A percentile compares a stretch with the other conserved stretches of the same genome.
phyloP scores from a whole-genome alignment of 2,888 invertebrate genomes.

The Gastrophysa polygoni region DNA sequence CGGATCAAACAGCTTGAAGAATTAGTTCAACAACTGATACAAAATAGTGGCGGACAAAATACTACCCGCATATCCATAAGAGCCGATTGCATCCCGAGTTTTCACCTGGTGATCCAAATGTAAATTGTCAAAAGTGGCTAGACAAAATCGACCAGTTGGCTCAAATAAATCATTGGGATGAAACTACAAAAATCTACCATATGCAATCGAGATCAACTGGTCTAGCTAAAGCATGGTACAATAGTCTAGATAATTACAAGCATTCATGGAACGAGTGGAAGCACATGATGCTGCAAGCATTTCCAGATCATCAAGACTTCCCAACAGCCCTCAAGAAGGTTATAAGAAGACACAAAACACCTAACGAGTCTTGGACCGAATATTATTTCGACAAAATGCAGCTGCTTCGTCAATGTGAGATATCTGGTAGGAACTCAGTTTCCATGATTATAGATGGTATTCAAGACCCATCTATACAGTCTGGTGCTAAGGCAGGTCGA shows the following conservation, averaged over 20 bases:
- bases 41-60: neutral
- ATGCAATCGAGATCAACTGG: conserved; percentile 19
- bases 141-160: conserved; percentile 19
- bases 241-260: conserved; percentile 24
- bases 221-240: conserved; percentile 19
- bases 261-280: conserved; percentile 14
- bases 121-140: conserved; percentile 17
- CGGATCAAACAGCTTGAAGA: neutral
- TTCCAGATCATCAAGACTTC: conserved; percentile 29
- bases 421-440: too few species aligned
- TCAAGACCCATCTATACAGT: conserved; percentile 19
- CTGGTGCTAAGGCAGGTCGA: conserved; percentile 25
- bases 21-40: neutral
- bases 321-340: conserved; percentile 25
- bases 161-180: conserved; percentile 14
- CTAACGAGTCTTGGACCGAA: conserved; percentile 19
- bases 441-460: conserved; percentile 30
- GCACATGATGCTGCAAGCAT: conserved; percentile 11
- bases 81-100: conserved; percentile 24
- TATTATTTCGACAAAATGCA: conserved; percentile 30
- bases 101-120: conserved; percentile 14
- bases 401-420: conserved; percentile 17
- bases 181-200: conserved; percentile 17
- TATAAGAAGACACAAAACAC: conserved; percentile 19
- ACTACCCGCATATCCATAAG: neutral